phyloP scores from a whole-genome alignment of 1,140 invertebrate genomes.

The Trichonephila inaurata region DNA sequence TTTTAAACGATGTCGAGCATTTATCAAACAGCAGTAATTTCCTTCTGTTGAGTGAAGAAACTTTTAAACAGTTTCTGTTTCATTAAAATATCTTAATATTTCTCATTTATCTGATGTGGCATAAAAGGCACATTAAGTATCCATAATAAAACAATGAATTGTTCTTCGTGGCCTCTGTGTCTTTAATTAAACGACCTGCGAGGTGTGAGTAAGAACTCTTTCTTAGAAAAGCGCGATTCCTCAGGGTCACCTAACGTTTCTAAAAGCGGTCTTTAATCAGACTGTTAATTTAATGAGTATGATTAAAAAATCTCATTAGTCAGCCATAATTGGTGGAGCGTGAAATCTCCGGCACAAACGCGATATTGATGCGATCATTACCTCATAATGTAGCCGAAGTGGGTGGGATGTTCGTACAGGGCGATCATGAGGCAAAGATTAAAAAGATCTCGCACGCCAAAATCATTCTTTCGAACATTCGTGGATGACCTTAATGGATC shows the following conservation, averaged over 20 bases:
- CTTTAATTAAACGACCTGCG: not conserved
- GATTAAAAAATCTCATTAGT: conserved; percentile 72
- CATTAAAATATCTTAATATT: not conserved
- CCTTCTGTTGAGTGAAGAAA: not conserved
- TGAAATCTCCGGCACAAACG: conserved; percentile 50
- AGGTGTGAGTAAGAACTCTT: not conserved
- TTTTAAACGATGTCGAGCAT: no score
- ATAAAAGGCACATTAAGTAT: not conserved
- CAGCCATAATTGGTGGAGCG: conserved; percentile 63
- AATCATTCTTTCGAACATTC: conserved; percentile 23
- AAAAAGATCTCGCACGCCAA: conserved; percentile 47
- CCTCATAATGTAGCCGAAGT: conserved; percentile 43
- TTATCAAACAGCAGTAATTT: no score
- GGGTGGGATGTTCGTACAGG: conserved; percentile 52
- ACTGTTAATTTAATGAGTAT: conserved; percentile 59
- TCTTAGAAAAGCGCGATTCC: not conserved
- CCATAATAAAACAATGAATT: not conserved
- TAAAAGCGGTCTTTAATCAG: conserved; percentile 17
- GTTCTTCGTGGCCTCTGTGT: not conserved
- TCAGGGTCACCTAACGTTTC: not conserved
- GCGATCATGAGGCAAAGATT: conserved; percentile 60
- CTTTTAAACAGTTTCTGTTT: not conserved
- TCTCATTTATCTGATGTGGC: not conserved
- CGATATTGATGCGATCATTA: conserved; percentile 42
- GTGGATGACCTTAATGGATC: conserved; percentile 52